phyloP scores from a whole-genome alignment of 2,113 vertebrate species.

The Tylochromis polylepis region DNA sequence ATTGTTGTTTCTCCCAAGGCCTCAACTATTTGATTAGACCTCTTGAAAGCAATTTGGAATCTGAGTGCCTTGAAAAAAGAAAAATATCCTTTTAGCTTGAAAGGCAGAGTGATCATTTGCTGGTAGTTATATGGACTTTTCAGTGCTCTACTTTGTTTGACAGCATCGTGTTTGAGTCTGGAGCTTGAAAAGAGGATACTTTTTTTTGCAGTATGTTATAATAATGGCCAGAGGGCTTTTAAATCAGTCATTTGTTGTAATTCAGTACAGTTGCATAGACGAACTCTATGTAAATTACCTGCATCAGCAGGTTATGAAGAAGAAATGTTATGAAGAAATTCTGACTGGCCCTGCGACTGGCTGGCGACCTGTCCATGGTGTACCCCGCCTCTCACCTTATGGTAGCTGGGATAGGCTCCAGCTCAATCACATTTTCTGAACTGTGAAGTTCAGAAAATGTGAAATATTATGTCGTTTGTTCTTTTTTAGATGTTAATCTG shows the following conservation, averaged over 20 bases:
- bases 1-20: background rate
- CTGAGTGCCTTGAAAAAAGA: background rate
- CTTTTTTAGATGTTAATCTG: background rate
- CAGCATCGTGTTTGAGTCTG: background rate
- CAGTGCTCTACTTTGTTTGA: background rate
- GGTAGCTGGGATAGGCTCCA: background rate
- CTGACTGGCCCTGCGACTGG: background rate
- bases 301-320: background rate
- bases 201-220: background rate
- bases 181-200: background rate
- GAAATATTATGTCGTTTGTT: background rate
- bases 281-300: background rate
- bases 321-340: background rate
- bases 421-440: background rate
- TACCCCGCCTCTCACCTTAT: fast-evolving
- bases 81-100: background rate
- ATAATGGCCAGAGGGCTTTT: background rate
- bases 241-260: background rate
- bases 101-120: background rate
- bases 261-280: background rate
- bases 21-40: background rate
- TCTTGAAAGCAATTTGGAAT: background rate
- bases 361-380: background rate
- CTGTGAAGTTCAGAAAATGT: background rate
- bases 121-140: background rate